A percentile compares a stretch with the other conserved stretches of the same genome.
phyloP scores from a whole-genome alignment of 2,888 invertebrate genomes.

The Itoplectis maculator region DNA sequence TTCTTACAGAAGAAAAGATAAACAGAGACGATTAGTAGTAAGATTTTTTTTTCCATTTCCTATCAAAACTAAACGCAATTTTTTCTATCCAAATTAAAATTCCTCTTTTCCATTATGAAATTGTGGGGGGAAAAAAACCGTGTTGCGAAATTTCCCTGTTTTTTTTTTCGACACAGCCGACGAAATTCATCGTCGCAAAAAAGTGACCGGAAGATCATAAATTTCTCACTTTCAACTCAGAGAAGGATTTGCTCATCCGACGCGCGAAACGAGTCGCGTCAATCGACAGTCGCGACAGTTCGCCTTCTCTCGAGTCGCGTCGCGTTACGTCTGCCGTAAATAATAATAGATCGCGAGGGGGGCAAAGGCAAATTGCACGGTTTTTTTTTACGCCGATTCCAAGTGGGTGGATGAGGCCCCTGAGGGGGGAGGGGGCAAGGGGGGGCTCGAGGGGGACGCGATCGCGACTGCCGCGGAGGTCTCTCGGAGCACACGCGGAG shows the following conservation, averaged over 20 bases:
- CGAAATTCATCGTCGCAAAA: not conserved
- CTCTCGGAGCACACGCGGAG: conserved; percentile 64
- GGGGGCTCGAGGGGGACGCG: conserved; percentile 69
- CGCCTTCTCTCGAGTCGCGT: not conserved
- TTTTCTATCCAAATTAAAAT: too few relatives aligned
- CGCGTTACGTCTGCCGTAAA: conserved; percentile 29
- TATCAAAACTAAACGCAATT: too few relatives aligned
- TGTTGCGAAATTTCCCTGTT: not conserved
- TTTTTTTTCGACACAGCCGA: not conserved
- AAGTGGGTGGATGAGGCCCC: conserved; percentile 60
- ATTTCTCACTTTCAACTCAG: not conserved
- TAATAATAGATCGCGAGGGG: conserved; percentile 43
- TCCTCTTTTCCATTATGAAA: too few relatives aligned
- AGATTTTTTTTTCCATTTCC: not conserved
- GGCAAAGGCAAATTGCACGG: conserved; percentile 41
- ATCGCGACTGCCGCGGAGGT: conserved; percentile 73
- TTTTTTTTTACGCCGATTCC: conserved; percentile 55
- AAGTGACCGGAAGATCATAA: conserved; percentile 5
- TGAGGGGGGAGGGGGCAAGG: conserved; percentile 58
- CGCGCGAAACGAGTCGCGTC: conserved; percentile 28
- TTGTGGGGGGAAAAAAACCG: not conserved
- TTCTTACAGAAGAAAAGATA: not conserved
- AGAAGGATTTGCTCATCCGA: not conserved
- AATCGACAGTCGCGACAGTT: conserved; percentile 37
- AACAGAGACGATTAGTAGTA: not conserved